Evolutionary conservation across 2,888 invertebrate species (phyloP), one percentile per base, ranked within the genome.

Genomic region (Xylota sylvarum): DNA sequence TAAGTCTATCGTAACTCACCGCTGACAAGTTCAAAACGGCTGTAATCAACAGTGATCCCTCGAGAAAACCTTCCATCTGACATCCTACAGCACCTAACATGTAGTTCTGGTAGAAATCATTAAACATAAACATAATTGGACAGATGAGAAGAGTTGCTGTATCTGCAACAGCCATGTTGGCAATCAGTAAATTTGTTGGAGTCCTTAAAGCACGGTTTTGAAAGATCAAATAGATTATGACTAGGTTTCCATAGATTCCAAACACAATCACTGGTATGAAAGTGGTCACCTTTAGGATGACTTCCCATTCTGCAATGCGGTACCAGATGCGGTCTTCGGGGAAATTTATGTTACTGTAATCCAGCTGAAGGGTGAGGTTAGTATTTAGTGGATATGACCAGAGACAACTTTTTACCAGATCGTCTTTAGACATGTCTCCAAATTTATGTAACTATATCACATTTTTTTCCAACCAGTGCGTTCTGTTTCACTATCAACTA

Each of bases 1-100:
- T 96, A 27, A 97, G 93, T 19, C 97, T 94, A 90, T 97, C 97
- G 90, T 97, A 97, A 64, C 96, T 97, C 0, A 97, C 96, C 23
- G 95, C 94, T 40, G 96, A 95, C 78, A 97, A 93, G 77, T 96
- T 97, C 82, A 96, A 94, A 0, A 97, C 96, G 56, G 96, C 96
- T 2, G 96, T 95, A 65, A 97, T 93, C 1, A 97, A 93, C 65
- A 96, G 93, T 0, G 95, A 93, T 55, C 96, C 96, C 93, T 96
- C 96, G 40, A 96, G 90, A 89, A 96, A 96, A 1, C 96, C 97
- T 91, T 97, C 97, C 88, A 95, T 94, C 88, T 95, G 94, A 90
- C 97, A 97, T 7, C 97, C 96, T 74, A 96, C 94, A 10, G 93
- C 93, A 17, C 96, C 96, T 78, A 97, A 92, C 87, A 95, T 94